Base-by-base conservation (phyloP, 2,113 vertebrate genomes). In the Ceyx melanurus region DNA sequence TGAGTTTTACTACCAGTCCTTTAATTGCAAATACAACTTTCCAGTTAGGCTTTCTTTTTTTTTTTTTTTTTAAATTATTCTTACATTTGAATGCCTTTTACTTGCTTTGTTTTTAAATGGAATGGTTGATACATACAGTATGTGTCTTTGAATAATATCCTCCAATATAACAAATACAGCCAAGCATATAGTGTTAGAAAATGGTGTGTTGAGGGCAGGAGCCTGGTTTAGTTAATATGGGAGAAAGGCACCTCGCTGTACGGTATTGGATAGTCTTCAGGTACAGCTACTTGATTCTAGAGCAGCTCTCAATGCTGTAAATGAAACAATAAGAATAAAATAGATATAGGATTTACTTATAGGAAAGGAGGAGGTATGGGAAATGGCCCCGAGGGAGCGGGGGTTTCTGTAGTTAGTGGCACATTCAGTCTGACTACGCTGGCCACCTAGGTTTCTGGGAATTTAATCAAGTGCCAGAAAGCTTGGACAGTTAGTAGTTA, bases 341-440 rank as follows among this genome's bases (percentile, higher is more conserved):
- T 33, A 79, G 29, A n/a, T 15, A 35, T 3, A 4, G 10, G 15
- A n/a, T 72, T 77, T 86, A 82, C 45, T n/a, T 56, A 72, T 0
- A 42, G 45, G 45, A 57, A 84, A 57, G 58, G n/a, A 40, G 8
- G 7, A 23, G 26, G 9, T 12, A 64, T 29, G 14, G 31, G 35
- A 92, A 75, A n/a, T 7, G 7, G 13, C 26, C 40, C 20, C 0
- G 0, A 50, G 17, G 9, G 13, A 64, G 26, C 4, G 8, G 5
- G 13, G 13, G 13, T 19, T 48, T 48, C 18, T 61, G 23, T 82
- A 25, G 8, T 48, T 61, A 48, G 50, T 61, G 58, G 7, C 28
- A 45, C 1, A 4, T 45, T 79, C 37, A 45, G 25, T 22, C 37
- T 79, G 0, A 1, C 10, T 46, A 8, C 45, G 25, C 11, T 0